Evolutionary conservation across 2,797 vertebrate species (phyloP).

Genomic region (Psittacula derbiana): DNA sequence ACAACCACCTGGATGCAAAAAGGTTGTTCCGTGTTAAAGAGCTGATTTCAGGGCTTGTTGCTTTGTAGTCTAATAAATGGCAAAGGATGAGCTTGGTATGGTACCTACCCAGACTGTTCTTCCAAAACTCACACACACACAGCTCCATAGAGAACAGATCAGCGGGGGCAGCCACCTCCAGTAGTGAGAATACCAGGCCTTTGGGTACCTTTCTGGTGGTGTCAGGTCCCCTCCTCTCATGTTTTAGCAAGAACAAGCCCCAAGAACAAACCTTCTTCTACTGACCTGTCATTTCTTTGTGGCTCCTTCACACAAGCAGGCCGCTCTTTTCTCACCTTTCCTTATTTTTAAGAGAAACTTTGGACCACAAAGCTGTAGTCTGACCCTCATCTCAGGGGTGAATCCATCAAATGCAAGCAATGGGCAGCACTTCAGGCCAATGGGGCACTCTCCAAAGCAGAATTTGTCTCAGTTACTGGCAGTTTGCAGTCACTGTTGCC

Average conservation of each 20-base stretch:
- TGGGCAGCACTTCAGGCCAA: neutral
- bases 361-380: neutral
- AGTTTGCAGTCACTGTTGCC: neutral
- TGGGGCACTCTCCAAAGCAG: neutral
- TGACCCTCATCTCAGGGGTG: neutral
- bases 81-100: neutral
- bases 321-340: neutral
- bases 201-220: neutral
- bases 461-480: neutral
- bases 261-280: neutral
- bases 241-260: neutral
- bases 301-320: neutral
- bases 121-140: neutral
- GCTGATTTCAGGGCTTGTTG: neutral
- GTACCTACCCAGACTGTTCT: neutral
- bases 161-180: neutral
- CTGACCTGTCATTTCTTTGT: neutral
- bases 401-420: neutral
- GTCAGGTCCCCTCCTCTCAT: neutral
- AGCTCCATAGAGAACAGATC: neutral
- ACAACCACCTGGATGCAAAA: neutral
- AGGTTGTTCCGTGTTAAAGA: accelerated
- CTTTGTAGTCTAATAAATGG: neutral
- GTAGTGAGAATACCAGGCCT: neutral
- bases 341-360: neutral